Evolutionary conservation across 2,888 invertebrate genomes (phyloP).

Genomic region (Microctonus aethiopoides): DNA sequence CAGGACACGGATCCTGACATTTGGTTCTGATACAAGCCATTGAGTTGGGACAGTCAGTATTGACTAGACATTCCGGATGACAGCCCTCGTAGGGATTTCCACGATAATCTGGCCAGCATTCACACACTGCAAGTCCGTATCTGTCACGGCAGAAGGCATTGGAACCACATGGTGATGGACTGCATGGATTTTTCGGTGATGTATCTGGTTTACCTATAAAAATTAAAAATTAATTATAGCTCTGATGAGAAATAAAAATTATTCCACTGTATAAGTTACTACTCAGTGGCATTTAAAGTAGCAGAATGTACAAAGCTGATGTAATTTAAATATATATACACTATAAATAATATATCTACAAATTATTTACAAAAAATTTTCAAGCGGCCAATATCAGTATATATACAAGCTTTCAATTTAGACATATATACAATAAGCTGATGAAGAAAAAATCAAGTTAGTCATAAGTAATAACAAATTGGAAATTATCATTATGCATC

Average conservation of each 20-base stretch:
- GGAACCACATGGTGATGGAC: conserved; percentile 75
- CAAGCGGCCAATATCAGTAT: not conserved
- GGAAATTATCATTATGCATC: not conserved
- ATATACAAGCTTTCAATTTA: not conserved
- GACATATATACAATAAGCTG: not conserved
- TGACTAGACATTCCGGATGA: conserved; percentile 81
- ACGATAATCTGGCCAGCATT: conserved; percentile 76
- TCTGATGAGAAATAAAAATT: not conserved
- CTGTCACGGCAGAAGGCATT: conserved; percentile 78
- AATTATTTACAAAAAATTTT: not conserved
- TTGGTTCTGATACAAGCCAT: conserved; percentile 76
- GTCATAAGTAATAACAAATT: not conserved
- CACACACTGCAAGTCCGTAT: conserved; percentile 75
- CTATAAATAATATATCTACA: not conserved
- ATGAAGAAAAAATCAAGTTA: not conserved
- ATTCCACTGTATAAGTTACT: not conserved
- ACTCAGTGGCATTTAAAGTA: not conserved
- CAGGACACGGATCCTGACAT: conserved; percentile 80
- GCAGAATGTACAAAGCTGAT: not conserved
- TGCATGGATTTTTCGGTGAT: conserved; percentile 67
- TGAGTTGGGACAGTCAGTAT: conserved; percentile 76
- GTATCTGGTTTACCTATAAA: conserved; percentile 40
- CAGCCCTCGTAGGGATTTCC: conserved; percentile 73
- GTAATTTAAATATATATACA: not conserved
- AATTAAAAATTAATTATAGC: not conserved